A percentile compares a stretch with the other conserved stretches of the same genome.
These are phyloP conservation scores for Lepetodrilus schrolli DNA, from an alignment of 2,888 invertebrate species.

Conservation along the genomic window DNA sequence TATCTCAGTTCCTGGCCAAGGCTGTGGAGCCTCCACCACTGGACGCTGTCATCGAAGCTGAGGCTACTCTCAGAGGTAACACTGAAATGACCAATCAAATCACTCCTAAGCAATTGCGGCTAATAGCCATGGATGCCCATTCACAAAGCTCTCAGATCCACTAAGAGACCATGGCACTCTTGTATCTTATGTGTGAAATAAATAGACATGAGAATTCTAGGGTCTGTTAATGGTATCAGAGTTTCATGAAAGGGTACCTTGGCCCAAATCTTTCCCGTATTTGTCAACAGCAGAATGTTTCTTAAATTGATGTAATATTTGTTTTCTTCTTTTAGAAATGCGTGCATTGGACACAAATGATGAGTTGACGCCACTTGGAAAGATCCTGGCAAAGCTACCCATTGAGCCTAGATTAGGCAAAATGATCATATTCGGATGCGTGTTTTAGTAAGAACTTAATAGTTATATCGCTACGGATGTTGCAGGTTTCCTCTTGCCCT, in stretches of 20 bases:
- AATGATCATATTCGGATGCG: constrained; percentile 95
- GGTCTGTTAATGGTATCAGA: too few species aligned
- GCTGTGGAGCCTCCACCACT: constrained; percentile 95
- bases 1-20: constrained; percentile 95
- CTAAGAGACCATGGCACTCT: too few species aligned
- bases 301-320: not conserved
- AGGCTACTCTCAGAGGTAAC: constrained; percentile 82
- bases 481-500: too few species aligned
- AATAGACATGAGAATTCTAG: too few species aligned
- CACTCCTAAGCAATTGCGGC: too few species aligned
- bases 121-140: too few species aligned
- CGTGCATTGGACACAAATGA: constrained; percentile 91
- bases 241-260: too few species aligned
- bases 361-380: constrained; percentile 93
- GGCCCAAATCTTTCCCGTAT: too few species aligned
- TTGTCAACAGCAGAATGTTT: not conserved
- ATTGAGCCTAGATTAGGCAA: constrained; percentile 97
- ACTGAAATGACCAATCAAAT: too few species aligned
- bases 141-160: too few species aligned
- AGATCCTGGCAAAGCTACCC: constrained; percentile 93
- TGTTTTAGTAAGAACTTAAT: constrained; percentile 81
- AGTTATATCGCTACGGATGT: too few species aligned
- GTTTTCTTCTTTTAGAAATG: constrained; percentile 81
- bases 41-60: constrained; percentile 98
- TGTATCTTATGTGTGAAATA: too few species aligned